These are phyloP conservation scores for Emmelina monodactyla DNA, from an alignment of 2,888 invertebrate genomes.

Conservation along the genomic window DNA sequence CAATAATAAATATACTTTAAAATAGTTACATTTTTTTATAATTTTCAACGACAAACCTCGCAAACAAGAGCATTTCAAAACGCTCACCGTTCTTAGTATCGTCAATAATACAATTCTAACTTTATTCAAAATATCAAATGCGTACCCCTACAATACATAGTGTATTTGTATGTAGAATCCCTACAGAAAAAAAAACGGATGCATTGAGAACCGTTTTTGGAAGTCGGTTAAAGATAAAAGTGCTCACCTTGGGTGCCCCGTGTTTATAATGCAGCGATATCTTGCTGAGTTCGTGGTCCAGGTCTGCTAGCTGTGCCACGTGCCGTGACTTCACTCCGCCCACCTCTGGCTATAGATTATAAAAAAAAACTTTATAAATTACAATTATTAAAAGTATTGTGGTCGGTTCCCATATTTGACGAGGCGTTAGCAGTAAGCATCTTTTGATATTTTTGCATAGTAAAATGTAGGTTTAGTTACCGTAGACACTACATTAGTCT, in stretches of 20 bases:
- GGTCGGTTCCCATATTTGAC: too few species aligned
- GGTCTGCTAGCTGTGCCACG: constrained; percentile 59
- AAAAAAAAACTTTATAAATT: neutral
- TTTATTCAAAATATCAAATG: neutral
- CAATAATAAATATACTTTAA: too few species aligned
- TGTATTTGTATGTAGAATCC: too few species aligned
- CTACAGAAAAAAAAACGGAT: neutral
- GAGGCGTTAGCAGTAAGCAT: too few species aligned
- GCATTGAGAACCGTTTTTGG: neutral
- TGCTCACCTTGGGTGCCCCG: constrained; percentile 35
- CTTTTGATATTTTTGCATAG: too few species aligned
- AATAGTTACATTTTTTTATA: neutral
- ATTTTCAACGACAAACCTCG: too few species aligned
- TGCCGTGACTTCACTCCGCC: constrained; percentile 30
- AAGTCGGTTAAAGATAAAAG: neutral
- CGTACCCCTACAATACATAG: too few species aligned
- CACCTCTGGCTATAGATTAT: constrained; percentile 9
- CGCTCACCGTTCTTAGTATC: neutral
- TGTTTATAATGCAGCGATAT: constrained; percentile 64
- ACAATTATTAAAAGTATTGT: too few species aligned
- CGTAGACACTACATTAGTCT: too few species aligned
- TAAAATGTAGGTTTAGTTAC: too few species aligned
- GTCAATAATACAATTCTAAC: neutral
- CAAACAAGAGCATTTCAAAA: neutral
- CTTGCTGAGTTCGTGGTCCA: constrained; percentile 69